Percentiles rank a stretch among this genome's conserved stretches.
Conservation (phyloP, 2,888 invertebrate genomes). For the Noctua comes region DNA sequence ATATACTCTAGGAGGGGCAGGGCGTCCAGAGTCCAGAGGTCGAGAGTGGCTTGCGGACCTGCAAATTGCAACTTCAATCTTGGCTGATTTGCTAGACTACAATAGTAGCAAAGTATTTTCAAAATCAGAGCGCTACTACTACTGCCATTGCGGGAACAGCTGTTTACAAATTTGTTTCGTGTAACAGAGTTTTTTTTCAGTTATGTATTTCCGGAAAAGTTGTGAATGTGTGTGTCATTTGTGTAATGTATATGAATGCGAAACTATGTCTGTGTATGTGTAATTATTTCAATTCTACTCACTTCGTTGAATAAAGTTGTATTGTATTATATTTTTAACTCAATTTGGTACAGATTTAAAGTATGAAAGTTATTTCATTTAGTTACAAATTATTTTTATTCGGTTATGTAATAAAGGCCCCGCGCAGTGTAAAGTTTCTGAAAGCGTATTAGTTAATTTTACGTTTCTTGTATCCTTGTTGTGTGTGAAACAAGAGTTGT, state of each 20-base stretch:
- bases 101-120: background rate
- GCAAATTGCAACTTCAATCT: background rate
- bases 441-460: slow-evolving; percentile 42
- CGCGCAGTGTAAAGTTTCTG: slow-evolving; percentile 56
- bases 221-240: slow-evolving; percentile 30
- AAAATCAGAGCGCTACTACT: slow-evolving; percentile 14
- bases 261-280: slow-evolving; percentile 37
- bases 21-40: background rate
- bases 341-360: slow-evolving; percentile 35
- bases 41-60: background rate
- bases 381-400: slow-evolving; percentile 41
- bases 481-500: slow-evolving; percentile 59
- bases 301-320: slow-evolving; percentile 58
- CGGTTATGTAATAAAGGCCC: slow-evolving; percentile 47
- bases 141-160: slow-evolving; percentile 22
- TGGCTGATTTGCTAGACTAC: background rate
- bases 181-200: slow-evolving; percentile 14
- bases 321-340: slow-evolving; percentile 39
- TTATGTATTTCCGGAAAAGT: slow-evolving; percentile 13
- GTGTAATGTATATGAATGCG: background rate
- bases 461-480: slow-evolving; percentile 52
- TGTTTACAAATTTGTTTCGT: slow-evolving; percentile 42
- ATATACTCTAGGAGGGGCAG: too few relatives aligned
- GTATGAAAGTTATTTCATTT: slow-evolving; percentile 43
- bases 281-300: slow-evolving; percentile 61